Conservation (phyloP, 2,113 vertebrate species). For the Prolemur simus region DNA sequence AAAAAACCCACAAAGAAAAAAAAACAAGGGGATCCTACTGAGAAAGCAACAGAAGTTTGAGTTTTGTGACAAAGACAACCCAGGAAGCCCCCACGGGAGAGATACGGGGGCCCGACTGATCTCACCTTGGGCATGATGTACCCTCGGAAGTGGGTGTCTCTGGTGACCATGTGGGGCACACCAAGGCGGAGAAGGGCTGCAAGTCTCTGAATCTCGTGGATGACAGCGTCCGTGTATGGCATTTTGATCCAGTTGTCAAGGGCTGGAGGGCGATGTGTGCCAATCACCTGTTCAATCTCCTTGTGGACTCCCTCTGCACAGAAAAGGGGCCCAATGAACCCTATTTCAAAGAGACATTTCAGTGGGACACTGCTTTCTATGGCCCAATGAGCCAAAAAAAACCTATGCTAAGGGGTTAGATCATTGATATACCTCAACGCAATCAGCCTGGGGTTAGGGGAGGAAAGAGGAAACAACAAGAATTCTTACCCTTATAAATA, state of each 20-base stretch:
- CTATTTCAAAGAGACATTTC: neutral
- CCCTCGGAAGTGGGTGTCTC: conserved; percentile 58
- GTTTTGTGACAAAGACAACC: neutral
- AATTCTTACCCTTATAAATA: neutral
- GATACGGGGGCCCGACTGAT: rapidly evolving
- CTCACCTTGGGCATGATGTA: conserved; percentile 65
- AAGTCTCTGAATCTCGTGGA: conserved; percentile 63
- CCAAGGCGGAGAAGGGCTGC: neutral
- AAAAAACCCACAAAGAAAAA: neutral
- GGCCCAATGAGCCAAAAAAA: neutral
- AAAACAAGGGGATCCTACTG: neutral
- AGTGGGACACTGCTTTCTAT: neutral
- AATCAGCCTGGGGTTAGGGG: neutral
- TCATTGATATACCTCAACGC: neutral
- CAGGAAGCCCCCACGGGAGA: neutral
- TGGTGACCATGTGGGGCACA: neutral
- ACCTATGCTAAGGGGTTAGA: neutral
- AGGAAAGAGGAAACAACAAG: neutral
- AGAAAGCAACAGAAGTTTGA: neutral
- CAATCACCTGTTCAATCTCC: conserved; percentile 67
- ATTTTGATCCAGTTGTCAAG: conserved; percentile 53
- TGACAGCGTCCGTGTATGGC: conserved; percentile 62
- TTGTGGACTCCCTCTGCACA: conserved; percentile 64
- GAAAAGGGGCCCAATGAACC: neutral
- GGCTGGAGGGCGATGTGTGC: conserved; percentile 33